Conservation (phyloP, 2,888 invertebrate species). For the Cylloceria caligata region DNA sequence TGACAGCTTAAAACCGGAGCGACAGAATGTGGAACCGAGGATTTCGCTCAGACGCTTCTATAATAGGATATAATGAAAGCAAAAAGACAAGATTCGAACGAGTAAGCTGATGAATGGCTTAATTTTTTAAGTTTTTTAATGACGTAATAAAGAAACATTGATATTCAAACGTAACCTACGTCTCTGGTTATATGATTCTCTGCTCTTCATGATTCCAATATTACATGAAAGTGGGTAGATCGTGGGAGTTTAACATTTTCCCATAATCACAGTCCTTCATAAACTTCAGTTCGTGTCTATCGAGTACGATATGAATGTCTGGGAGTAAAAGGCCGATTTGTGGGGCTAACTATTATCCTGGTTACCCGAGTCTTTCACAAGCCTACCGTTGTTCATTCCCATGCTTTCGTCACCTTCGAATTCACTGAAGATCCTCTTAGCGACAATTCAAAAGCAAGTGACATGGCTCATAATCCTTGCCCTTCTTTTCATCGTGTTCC, state of each 20-base stretch:
- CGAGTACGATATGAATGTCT: slow-evolving; percentile 30
- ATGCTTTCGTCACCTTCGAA: slow-evolving; percentile 56
- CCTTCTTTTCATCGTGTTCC: not conserved
- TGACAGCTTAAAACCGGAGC: too few relatives aligned
- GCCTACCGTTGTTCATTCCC: slow-evolving; percentile 24
- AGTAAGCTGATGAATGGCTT: not conserved
- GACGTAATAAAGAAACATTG: not conserved
- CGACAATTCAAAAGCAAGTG: slow-evolving; percentile 33
- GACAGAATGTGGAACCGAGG: not conserved
- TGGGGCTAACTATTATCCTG: slow-evolving; percentile 36
- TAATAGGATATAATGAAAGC: not conserved
- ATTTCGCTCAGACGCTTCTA: not conserved
- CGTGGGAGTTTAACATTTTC: not conserved
- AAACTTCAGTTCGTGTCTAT: slow-evolving; percentile 51
- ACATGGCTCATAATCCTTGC: not conserved
- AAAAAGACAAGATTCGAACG: not conserved
- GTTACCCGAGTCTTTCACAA: slow-evolving; percentile 21
- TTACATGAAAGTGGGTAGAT: not conserved
- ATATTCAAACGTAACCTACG: not conserved
- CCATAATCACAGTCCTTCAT: slow-evolving; percentile 31
- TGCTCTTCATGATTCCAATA: not conserved
- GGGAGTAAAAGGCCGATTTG: slow-evolving; percentile 11
- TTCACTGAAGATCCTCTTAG: slow-evolving; percentile 30
- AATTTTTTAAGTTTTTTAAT: not conserved
- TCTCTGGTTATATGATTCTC: not conserved